Evolutionary conservation across 1,140 invertebrate genomes (phyloP).

Genomic region (Paraescarpia echinospica): DNA sequence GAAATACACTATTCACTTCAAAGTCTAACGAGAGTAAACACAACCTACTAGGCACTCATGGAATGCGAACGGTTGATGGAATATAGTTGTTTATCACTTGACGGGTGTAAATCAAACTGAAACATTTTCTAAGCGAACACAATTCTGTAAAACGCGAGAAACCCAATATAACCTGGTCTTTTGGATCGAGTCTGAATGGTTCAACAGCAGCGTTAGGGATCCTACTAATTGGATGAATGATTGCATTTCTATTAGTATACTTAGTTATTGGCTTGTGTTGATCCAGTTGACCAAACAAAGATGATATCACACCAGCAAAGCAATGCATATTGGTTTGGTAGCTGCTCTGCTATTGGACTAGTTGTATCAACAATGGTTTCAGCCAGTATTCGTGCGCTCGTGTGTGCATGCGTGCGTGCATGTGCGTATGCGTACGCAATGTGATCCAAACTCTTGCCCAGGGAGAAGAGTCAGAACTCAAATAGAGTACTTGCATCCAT

Average conservation of each 20-base stretch:
- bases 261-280: background rate
- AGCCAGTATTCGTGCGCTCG: no score
- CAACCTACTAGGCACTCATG: no score
- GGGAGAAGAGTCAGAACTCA: no score
- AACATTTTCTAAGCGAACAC: background rate
- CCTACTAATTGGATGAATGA: background rate
- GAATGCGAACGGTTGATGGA: no score
- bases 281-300: background rate
- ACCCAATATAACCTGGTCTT: background rate
- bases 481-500: no score
- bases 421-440: no score
- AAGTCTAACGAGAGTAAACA: no score
- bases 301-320: background rate
- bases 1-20: no score
- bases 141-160: background rate
- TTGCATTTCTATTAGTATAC: background rate
- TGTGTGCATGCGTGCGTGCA: no score
- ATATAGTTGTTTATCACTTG: no score
- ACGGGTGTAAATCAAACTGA: no score
- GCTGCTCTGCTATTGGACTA: background rate
- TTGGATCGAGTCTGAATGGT: background rate
- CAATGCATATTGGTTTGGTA: background rate
- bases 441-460: no score
- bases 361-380: background rate
- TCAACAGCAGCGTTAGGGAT: background rate